phyloP scores from a whole-genome alignment of 2,113 vertebrate species.

The Lagopus leucura region DNA sequence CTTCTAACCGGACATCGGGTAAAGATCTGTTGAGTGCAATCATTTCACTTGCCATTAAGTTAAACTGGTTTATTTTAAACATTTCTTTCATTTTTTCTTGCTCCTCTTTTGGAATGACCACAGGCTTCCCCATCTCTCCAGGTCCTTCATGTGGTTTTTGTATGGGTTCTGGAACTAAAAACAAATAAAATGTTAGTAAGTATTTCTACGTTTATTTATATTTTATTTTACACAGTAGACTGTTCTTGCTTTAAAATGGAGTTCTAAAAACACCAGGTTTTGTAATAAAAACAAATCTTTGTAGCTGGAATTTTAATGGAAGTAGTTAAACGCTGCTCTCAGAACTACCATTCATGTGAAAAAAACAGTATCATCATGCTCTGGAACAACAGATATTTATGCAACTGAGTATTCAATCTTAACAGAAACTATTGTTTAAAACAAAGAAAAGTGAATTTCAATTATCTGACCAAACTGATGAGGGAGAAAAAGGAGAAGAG shows the following conservation, averaged over 20 bases:
- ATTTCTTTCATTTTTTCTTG: conserved; percentile 99
- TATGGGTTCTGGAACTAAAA: conserved; percentile 84
- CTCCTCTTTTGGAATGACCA: conserved; percentile 96
- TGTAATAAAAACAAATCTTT: background rate
- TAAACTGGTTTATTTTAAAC: conserved; percentile 99
- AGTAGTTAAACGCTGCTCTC: background rate
- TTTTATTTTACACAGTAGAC: background rate
- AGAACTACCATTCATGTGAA: background rate
- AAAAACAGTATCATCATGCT: background rate
- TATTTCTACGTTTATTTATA: background rate
- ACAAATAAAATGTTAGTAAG: conserved; percentile 8
- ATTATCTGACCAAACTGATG: background rate
- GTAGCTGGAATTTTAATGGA: background rate
- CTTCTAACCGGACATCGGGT: conserved; percentile 96
- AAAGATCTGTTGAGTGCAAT: conserved; percentile 97
- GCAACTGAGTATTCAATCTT: background rate
- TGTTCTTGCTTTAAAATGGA: background rate
- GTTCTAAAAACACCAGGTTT: background rate
- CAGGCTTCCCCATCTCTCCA: conserved; percentile 97
- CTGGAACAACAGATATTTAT: background rate
- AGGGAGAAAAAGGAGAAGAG: background rate
- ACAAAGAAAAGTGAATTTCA: background rate
- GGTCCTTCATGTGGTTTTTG: conserved; percentile 93
- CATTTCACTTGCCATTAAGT: conserved; percentile 99
- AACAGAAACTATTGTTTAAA: background rate